phyloP scores from a whole-genome alignment of 2,113 vertebrate species.

The Urocynchramus pylzowi region DNA sequence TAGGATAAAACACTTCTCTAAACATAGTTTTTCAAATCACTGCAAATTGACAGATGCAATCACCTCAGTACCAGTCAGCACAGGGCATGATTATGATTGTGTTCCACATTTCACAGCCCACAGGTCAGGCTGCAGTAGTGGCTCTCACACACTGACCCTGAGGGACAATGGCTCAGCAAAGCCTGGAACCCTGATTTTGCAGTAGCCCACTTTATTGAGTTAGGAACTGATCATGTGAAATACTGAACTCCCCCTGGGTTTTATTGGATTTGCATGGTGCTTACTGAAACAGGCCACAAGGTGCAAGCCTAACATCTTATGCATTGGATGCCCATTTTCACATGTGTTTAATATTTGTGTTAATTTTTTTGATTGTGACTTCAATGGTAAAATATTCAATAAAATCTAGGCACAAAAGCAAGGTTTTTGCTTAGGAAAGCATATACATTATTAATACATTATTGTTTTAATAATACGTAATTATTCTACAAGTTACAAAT shows the following conservation, averaged over 20 bases:
- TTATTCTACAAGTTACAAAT: background rate
- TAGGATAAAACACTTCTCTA: background rate
- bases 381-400: background rate
- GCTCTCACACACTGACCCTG: background rate
- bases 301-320: background rate
- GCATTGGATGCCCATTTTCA: background rate
- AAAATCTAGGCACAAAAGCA: background rate
- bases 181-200: background rate
- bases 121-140: fast-evolving
- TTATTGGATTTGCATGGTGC: background rate
- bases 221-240: background rate
- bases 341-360: background rate
- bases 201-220: background rate
- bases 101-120: background rate
- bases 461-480: background rate
- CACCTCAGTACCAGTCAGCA: background rate
- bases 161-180: background rate
- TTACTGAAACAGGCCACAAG: background rate
- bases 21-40: background rate
- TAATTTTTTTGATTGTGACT: background rate
- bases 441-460: background rate
- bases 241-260: background rate
- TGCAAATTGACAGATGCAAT: background rate
- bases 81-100: background rate
- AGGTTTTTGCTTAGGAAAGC: background rate